A percentile compares a stretch with the other conserved stretches of the same genome.
Evolutionary conservation across 2,797 vertebrate species (phyloP).

Genomic region (Podarcis lilfordi): DNA sequence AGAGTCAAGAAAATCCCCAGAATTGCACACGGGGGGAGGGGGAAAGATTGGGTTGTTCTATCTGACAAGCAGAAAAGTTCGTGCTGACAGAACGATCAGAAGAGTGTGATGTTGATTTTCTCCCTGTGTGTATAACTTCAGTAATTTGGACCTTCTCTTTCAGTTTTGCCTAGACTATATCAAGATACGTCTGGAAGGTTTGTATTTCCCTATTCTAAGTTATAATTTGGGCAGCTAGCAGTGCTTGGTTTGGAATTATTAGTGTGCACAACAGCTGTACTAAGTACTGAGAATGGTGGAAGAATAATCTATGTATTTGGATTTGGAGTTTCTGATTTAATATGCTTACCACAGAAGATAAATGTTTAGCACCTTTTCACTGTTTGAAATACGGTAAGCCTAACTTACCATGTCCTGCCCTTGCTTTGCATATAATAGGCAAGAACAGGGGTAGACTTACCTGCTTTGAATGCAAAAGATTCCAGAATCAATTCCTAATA

Average conservation of each 20-base stretch:
- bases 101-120: too few species aligned
- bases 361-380: not conserved
- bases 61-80: too few species aligned
- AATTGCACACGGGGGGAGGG: too few species aligned
- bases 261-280: not conserved
- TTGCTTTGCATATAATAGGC: not conserved
- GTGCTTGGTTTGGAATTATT: not conserved
- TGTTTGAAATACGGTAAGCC: not conserved
- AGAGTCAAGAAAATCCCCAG: too few species aligned
- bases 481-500: too few species aligned
- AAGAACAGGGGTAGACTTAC: too few species aligned
- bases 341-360: not conserved
- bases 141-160: conserved; percentile 37
- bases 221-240: not conserved
- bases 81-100: too few species aligned
- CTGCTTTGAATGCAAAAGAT: too few species aligned
- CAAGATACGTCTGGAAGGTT: conserved; percentile 92
- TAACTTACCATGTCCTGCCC: not conserved
- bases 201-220: conserved; percentile 36
- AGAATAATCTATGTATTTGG: not conserved
- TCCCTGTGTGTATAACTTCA: not conserved
- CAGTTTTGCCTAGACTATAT: conserved; percentile 92
- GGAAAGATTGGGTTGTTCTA: too few species aligned
- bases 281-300: not conserved
- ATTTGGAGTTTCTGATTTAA: not conserved